Conservation (phyloP, 1,140 invertebrate genomes). For the Oryctes rhinoceros region DNA sequence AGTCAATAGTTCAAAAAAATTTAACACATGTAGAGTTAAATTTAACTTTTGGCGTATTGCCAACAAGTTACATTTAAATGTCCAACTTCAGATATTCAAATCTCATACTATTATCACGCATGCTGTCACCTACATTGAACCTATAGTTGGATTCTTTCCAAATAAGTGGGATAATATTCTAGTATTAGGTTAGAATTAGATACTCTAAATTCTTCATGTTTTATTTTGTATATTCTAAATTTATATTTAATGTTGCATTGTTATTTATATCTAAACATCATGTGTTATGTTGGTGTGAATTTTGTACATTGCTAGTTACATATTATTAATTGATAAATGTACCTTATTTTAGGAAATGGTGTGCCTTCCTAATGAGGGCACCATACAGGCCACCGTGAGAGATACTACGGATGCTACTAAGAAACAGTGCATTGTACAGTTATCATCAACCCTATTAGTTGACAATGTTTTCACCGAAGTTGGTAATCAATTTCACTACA, state of each 20-base stretch:
- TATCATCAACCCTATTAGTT: constrained; percentile 64
- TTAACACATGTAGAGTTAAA: constrained; percentile 24
- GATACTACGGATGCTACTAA: constrained; percentile 64
- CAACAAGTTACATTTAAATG: constrained; percentile 38
- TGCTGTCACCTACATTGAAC: constrained; percentile 38
- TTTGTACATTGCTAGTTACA: neutral
- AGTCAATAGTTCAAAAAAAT: constrained; percentile 7
- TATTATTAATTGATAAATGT: too few species aligned
- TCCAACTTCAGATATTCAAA: constrained; percentile 39
- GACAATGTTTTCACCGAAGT: constrained; percentile 64
- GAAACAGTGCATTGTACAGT: constrained; percentile 59
- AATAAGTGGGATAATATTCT: constrained; percentile 22
- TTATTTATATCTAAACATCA: neutral
- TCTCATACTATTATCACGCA: neutral
- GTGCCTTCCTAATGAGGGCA: constrained; percentile 58
- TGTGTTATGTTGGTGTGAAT: neutral
- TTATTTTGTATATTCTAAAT: constrained; percentile 12
- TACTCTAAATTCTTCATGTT: neutral
- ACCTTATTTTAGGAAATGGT: constrained; percentile 56
- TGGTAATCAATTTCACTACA: constrained; percentile 64
- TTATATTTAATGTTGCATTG: neutral
- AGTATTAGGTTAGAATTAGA: constrained; percentile 19
- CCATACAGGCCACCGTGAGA: constrained; percentile 66
- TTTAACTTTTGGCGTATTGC: constrained; percentile 39
- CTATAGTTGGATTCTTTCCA: constrained; percentile 29